Evolutionary conservation across 1,140 invertebrate genomes (phyloP).

Genomic region (Augochlora pura): DNA sequence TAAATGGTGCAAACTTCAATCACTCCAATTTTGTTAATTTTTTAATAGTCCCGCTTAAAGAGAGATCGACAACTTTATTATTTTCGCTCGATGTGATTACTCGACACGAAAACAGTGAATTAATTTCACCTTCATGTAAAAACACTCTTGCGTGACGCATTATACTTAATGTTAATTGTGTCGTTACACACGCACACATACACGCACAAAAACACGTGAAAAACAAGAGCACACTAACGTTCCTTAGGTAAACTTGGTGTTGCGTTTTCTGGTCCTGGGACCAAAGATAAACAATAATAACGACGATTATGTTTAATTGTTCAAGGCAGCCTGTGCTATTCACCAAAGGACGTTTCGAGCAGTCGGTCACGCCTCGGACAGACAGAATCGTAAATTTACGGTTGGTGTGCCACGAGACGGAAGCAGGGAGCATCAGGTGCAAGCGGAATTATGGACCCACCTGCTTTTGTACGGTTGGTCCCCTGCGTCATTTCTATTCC

Average conservation of each 20-base stretch:
- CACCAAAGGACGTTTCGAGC: slow-evolving; percentile 33
- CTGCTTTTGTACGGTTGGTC: slow-evolving; percentile 56
- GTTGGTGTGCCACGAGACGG: slow-evolving; percentile 67
- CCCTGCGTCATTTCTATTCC: slow-evolving; percentile 19
- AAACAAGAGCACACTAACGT: neutral
- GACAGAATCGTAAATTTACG: slow-evolving; percentile 70
- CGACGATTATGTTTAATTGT: slow-evolving; percentile 51
- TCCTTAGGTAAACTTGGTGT: no score
- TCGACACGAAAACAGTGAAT: no score
- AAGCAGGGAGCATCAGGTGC: slow-evolving; percentile 71
- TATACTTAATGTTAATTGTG: neutral
- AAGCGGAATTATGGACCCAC: slow-evolving; percentile 64
- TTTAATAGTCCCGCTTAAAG: no score
- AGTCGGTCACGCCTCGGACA: slow-evolving; percentile 55
- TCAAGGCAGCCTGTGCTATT: slow-evolving; percentile 21
- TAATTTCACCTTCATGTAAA: no score
- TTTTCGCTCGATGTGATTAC: no score
- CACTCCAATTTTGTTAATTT: no score
- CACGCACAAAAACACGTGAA: neutral
- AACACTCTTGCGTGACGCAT: no score
- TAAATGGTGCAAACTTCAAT: no score
- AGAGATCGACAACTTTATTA: no score
- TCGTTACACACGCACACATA: no score
- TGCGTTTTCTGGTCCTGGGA: neutral
- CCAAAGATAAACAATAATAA: slow-evolving; percentile 19